Base-by-base conservation (phyloP, 2,888 invertebrate species). In the Bombyx huttoni region DNA sequence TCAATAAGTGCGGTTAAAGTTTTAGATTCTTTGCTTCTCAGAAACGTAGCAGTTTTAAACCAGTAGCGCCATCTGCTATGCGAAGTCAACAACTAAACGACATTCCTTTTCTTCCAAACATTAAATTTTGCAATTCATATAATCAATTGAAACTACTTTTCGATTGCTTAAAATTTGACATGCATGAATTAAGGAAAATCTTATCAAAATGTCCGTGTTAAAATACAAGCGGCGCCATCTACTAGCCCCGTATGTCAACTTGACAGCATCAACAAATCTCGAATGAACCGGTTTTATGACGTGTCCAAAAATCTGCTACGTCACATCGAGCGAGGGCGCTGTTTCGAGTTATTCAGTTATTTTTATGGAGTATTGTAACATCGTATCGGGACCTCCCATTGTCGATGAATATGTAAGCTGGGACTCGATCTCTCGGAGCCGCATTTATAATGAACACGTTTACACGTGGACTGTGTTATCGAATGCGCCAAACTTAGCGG, bases 151-250 rank as follows among this genome's bases (percentile, higher is more conserved):
- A 24, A 24, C 5, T 24, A 24, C 3, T 24, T 24, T 24, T 24
- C 24, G 24, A 24, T 24, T n/a, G n/a, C n/a, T n/a, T n/a, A n/a
- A n/a, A n/a, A 24, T 24, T 24, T 24, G 24, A 24, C 24, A 24
- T 24, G 24, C 24, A 0, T 5, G 24, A 24, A 24, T 24, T 24
- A 24, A 24, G 3, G 24, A 24, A 3, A 24, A 5, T 24, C 2
- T 24, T 24, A 24, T 24, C 24, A 24, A 24, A 24, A 24, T 24
- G 34, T 10, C 13, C 3, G 8, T 34, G 12, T 6, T 34, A 34
- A 50, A n/a, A 54, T 47, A 54, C 55, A 52, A 46, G 48, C 56
- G 64, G 53, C 72, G 68, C 69, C 70, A 70, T 68, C 72, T 70
- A 58, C 12, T 7, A 40, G 12, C 40, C 9, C 40, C 8, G 12